phyloP scores from a whole-genome alignment of 2,888 invertebrate genomes.

The Macrosoma leucophasiata region DNA sequence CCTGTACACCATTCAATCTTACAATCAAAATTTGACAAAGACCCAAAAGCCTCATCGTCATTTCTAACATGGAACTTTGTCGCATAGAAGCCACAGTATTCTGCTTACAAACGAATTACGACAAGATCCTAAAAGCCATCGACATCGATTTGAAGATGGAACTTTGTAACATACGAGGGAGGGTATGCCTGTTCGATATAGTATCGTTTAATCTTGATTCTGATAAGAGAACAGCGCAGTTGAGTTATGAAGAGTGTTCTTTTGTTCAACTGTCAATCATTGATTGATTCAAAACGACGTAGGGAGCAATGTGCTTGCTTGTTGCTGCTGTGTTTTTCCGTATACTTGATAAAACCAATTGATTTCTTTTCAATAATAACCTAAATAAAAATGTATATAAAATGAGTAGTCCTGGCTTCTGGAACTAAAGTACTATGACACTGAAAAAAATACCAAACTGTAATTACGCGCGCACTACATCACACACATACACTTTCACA shows the following conservation, averaged over 20 bases:
- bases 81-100: constrained; percentile 15
- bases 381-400: too few species aligned
- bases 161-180: constrained; percentile 26
- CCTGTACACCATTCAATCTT: constrained; percentile 20
- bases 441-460: too few species aligned
- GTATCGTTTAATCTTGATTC: constrained; percentile 38
- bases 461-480: too few species aligned
- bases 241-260: constrained; percentile 42
- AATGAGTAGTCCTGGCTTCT: too few species aligned
- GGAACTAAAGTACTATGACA: too few species aligned
- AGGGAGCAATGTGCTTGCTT: too few species aligned
- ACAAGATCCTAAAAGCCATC: constrained; percentile 24
- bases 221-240: constrained; percentile 35
- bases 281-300: constrained; percentile 46
- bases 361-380: too few species aligned
- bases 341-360: too few species aligned
- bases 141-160: constrained; percentile 13
- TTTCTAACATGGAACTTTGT: constrained; percentile 25
- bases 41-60: constrained; percentile 15
- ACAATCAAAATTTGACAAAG: constrained; percentile 22
- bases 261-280: constrained; percentile 50
- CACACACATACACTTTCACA: too few species aligned
- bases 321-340: too few species aligned
- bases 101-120: constrained; percentile 16
- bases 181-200: constrained; percentile 14